Conservation (phyloP, 1,140 invertebrate species). For the Bombus vancouverensis region DNA sequence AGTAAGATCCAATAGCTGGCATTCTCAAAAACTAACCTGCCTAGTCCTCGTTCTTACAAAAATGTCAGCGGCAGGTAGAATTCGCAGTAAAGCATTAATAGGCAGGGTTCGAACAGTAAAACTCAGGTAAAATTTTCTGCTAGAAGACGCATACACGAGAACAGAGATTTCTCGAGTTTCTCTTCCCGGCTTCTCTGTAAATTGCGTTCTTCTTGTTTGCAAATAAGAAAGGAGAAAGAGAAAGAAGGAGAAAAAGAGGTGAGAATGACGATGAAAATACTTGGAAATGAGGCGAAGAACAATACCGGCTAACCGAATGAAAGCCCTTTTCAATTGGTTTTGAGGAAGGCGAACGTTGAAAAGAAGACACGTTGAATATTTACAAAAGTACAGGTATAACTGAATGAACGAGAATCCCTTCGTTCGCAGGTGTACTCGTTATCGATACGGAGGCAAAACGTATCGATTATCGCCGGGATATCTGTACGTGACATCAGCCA, state of each 20-base stretch:
- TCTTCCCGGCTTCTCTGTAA: constrained; percentile 6
- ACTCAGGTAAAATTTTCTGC: constrained; percentile 13
- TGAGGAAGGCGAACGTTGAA: constrained; percentile 13
- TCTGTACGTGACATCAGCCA: constrained; percentile 40
- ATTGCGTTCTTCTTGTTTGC: not conserved
- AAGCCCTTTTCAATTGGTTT: constrained; percentile 16
- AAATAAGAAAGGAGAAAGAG: not conserved
- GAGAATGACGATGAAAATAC: not conserved
- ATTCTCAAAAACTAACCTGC: constrained; percentile 10
- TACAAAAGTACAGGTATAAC: not conserved
- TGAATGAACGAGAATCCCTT: constrained; percentile 24
- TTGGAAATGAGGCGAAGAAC: constrained; percentile 35
- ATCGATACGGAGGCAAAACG: not conserved
- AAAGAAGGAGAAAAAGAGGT: not conserved
- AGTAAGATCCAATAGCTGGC: not conserved
- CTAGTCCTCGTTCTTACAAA: constrained; percentile 16
- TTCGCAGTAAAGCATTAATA: constrained; percentile 32
- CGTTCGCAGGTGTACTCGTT: constrained; percentile 3
- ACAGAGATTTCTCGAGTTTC: not conserved
- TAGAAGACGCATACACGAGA: not conserved
- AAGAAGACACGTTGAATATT: constrained; percentile 22
- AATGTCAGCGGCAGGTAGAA: constrained; percentile 47
- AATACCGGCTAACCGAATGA: constrained; percentile 13
- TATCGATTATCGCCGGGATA: constrained; percentile 38
- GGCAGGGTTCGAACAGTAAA: not conserved